These are phyloP conservation scores for Homarus americanus DNA, from an alignment of 1,140 invertebrate species.

Conservation along the genomic window DNA sequence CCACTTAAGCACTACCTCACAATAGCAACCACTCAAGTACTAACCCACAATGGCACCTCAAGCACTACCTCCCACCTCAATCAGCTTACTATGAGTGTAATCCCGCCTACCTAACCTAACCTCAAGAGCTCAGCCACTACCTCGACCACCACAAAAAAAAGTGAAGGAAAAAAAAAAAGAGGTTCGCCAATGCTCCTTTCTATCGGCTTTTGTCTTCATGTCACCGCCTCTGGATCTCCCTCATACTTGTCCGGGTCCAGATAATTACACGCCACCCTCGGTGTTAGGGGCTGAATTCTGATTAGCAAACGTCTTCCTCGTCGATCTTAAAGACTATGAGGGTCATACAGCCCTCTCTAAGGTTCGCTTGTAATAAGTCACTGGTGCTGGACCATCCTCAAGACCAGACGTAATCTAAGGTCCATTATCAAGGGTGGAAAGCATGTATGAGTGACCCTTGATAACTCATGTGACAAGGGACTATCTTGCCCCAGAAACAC, in stretches of 20 bases:
- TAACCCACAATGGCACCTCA: too few relatives aligned
- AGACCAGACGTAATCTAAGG: constrained; percentile 24
- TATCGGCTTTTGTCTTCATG: background rate
- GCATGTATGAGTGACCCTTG: constrained; percentile 40
- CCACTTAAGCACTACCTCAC: too few relatives aligned
- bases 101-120: too few relatives aligned
- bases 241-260: constrained; percentile 13
- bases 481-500: constrained; percentile 50
- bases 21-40: too few relatives aligned
- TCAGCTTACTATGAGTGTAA: too few relatives aligned
- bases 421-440: constrained; percentile 33
- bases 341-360: constrained; percentile 18
- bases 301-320: background rate
- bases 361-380: constrained; percentile 22
- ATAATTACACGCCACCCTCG: constrained; percentile 31
- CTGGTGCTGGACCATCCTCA: background rate
- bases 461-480: constrained; percentile 5
- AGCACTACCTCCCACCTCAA: too few relatives aligned
- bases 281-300: constrained; percentile 30
- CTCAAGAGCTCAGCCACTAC: too few relatives aligned
- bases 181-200: background rate
- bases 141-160: too few relatives aligned
- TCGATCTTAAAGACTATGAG: background rate
- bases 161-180: background rate
- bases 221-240: background rate